Conservation (phyloP, 2,113 vertebrate species). For the Regulus satrapa region DNA sequence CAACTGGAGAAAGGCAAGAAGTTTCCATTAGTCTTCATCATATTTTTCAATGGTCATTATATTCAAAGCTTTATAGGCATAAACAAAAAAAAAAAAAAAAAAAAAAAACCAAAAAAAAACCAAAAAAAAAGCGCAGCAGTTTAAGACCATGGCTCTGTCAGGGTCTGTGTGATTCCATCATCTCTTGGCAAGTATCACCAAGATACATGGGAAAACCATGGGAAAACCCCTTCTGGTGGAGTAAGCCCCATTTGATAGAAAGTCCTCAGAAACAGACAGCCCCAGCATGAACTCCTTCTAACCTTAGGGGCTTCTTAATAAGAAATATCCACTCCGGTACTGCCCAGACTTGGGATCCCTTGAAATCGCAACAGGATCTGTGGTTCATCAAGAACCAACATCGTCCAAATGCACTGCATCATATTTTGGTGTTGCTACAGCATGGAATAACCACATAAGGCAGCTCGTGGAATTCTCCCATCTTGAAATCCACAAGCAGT, state of each 20-base stretch:
- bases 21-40: background rate
- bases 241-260: background rate
- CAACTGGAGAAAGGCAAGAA: background rate
- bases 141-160: background rate
- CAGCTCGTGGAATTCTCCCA: background rate
- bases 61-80: background rate
- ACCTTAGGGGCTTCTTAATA: background rate
- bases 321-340: background rate
- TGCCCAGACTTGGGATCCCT: background rate
- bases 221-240: background rate
- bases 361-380: background rate
- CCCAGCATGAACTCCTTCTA: background rate
- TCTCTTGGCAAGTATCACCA: background rate
- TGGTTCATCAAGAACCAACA: background rate
- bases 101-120: no score
- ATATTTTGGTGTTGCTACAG: background rate
- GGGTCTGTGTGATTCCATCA: background rate
- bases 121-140: background rate
- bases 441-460: background rate
- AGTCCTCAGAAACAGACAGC: background rate
- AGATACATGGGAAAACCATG: background rate
- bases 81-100: background rate
- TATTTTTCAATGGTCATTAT: background rate
- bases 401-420: background rate
- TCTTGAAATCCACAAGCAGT: background rate